phyloP scores from a whole-genome alignment of 2,797 vertebrate genomes.

The Hippocampus kuda region DNA sequence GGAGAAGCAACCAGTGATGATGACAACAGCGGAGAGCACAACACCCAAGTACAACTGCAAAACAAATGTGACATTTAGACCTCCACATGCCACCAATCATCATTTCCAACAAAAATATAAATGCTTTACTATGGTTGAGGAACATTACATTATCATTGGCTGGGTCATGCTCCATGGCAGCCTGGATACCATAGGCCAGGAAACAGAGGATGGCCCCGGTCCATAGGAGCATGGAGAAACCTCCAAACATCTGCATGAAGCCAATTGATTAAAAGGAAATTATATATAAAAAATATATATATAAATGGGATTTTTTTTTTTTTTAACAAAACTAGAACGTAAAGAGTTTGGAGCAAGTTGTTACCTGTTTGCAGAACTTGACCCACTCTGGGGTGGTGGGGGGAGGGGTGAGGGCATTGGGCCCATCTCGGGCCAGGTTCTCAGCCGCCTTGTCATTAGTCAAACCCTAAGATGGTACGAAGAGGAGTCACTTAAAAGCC shows the following conservation, averaged over 20 bases:
- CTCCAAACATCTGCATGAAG: slow-evolving; percentile 79
- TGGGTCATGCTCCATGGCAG: slow-evolving; percentile 75
- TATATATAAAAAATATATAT: no score
- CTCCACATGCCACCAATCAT: neutral
- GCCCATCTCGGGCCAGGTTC: slow-evolving; percentile 84
- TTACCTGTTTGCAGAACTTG: slow-evolving; percentile 83
- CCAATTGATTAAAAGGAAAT: neutral
- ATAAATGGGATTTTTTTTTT: neutral
- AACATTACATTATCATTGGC: slow-evolving; percentile 82
- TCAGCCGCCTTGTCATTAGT: slow-evolving; percentile 76
- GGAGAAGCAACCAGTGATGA: slow-evolving; percentile 96
- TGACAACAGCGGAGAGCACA: slow-evolving; percentile 88
- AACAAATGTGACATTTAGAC: neutral
- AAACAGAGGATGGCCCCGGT: slow-evolving; percentile 94
- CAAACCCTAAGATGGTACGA: slow-evolving; percentile 68
- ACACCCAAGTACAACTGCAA: slow-evolving; percentile 82
- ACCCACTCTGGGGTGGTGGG: slow-evolving; percentile 95
- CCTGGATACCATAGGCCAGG: slow-evolving; percentile 80
- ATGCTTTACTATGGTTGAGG: neutral
- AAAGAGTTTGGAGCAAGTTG: neutral
- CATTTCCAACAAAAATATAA: neutral
- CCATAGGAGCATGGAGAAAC: slow-evolving; percentile 93
- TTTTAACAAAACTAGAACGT: neutral
- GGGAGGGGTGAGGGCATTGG: slow-evolving; percentile 86
- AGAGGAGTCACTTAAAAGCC: neutral